A percentile compares a stretch with the other conserved stretches of the same genome.
Evolutionary conservation across 2,888 invertebrate species (phyloP).

Genomic region (Dasypogon diadema): DNA sequence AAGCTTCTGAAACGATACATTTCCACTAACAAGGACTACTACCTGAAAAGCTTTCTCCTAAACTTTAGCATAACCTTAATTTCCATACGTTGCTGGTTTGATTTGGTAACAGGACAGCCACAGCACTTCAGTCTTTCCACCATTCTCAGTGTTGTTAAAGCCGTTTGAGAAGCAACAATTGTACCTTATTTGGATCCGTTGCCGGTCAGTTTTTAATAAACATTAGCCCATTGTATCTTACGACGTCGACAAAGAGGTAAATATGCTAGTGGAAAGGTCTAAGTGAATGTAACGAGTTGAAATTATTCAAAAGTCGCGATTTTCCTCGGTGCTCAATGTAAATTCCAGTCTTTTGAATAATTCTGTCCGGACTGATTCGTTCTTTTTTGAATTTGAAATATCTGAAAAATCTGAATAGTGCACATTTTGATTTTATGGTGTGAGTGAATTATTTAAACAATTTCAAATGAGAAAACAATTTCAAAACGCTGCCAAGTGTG

Average conservation of each 20-base stretch:
- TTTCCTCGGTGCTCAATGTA: background rate
- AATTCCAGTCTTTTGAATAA: background rate
- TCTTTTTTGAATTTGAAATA: background rate
- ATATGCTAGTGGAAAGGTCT: no score
- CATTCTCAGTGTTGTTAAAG: no score
- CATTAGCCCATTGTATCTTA: no score
- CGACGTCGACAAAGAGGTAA: no score
- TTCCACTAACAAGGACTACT: background rate
- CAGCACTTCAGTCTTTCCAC: no score
- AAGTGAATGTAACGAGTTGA: no score
- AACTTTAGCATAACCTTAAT: background rate
- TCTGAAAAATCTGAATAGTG: background rate
- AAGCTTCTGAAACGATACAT: background rate
- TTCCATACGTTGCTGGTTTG: background rate
- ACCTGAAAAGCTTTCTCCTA: background rate
- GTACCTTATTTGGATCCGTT: no score
- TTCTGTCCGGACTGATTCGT: background rate
- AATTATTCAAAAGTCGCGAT: no score
- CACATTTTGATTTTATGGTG: background rate
- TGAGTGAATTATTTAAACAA: background rate
- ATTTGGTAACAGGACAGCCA: no score
- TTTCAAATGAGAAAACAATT: background rate
- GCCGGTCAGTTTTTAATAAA: no score
- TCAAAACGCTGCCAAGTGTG: background rate
- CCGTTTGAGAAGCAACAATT: no score